phyloP scores from a whole-genome alignment of 2,888 invertebrate species.

The Syrphus vitripennis region DNA sequence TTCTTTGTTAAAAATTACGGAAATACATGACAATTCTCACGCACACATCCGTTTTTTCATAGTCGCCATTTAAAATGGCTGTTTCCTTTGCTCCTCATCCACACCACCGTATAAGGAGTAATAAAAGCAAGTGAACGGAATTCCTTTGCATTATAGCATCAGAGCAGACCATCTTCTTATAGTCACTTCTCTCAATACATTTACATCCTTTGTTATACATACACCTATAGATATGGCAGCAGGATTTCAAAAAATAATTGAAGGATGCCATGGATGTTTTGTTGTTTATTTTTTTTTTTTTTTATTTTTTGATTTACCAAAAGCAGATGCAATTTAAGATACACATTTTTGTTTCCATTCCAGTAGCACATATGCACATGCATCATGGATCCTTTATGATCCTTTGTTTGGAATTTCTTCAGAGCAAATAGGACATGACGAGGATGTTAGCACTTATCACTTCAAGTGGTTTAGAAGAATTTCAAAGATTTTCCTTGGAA shows the following conservation, averaged over 20 bases:
- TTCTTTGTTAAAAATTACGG: slow-evolving; percentile 28
- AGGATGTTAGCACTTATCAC: slow-evolving; percentile 2
- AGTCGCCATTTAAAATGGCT: background rate
- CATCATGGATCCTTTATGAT: slow-evolving; percentile 28
- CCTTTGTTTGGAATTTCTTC: slow-evolving; percentile 3
- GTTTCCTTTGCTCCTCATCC: background rate
- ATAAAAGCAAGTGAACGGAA: slow-evolving; percentile 61
- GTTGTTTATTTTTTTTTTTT: background rate
- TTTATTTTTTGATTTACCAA: slow-evolving; percentile 7
- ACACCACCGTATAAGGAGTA: background rate
- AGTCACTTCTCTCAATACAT: background rate
- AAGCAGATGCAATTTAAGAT: slow-evolving; percentile 61
- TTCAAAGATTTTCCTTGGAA: background rate
- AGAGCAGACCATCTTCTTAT: background rate
- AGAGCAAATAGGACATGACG: background rate
- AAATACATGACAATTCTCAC: slow-evolving; percentile 47
- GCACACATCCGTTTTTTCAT: slow-evolving; percentile 36
- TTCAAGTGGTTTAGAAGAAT: slow-evolving; percentile 5
- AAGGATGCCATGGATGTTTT: background rate
- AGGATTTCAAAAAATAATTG: slow-evolving; percentile 24
- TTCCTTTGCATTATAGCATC: slow-evolving; percentile 49
- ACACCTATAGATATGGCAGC: background rate
- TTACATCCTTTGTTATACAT: background rate
- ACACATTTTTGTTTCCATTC: slow-evolving; percentile 17
- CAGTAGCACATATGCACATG: background rate